Percentiles rank a stretch among this genome's conserved stretches.
These are phyloP conservation scores for Oxystoma pomonae DNA, from an alignment of 2,888 invertebrate genomes.

Conservation along the genomic window DNA sequence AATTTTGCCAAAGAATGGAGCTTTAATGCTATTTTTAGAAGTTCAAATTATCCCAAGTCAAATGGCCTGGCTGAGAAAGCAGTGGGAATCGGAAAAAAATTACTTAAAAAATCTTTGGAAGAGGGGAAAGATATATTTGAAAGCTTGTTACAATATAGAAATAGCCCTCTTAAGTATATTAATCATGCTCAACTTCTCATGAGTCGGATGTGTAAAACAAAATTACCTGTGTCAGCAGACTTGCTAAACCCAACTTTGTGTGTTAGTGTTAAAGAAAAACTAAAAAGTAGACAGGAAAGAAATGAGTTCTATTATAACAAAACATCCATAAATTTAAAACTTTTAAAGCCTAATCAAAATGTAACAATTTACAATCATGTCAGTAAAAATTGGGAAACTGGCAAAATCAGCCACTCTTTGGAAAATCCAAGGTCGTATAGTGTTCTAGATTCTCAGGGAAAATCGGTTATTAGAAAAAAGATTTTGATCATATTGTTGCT, in stretches of 20 bases:
- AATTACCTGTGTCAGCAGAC: conserved; percentile 14
- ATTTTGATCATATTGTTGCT: no score
- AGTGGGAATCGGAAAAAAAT: background rate
- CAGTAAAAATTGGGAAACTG: no score
- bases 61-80: background rate
- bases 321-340: background rate
- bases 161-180: conserved; percentile 2
- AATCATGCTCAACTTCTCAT: conserved; percentile 13
- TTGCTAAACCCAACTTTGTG: conserved; percentile 13
- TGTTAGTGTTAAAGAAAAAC: conserved; percentile 6
- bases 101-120: background rate
- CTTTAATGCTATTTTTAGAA: background rate
- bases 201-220: conserved; percentile 17
- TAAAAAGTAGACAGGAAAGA: background rate
- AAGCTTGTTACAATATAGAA: background rate
- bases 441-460: background rate
- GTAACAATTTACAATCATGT: no score
- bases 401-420: no score
- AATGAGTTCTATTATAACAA: conserved; percentile 1
- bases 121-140: background rate
- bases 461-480: background rate
- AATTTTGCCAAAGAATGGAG: background rate
- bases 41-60: background rate
- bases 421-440: background rate
- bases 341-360: conserved; percentile 1